Evolutionary conservation across 2,888 invertebrate species (phyloP).

Genomic region (Cyclophora punctaria): DNA sequence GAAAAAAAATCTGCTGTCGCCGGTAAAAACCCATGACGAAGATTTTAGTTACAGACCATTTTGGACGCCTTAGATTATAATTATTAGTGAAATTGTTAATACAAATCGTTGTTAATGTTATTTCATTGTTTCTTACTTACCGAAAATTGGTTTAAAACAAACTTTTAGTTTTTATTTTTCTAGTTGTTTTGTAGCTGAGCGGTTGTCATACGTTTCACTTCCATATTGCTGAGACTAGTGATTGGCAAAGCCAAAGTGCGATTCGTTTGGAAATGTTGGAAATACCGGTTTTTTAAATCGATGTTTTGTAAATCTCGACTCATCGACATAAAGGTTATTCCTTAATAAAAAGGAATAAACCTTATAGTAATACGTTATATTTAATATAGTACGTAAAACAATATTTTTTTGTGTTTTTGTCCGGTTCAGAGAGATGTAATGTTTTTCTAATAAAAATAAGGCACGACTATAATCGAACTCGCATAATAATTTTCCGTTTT

Average conservation of each 20-base stretch:
- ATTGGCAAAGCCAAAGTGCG: slow-evolving; percentile 4
- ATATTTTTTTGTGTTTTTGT: no score
- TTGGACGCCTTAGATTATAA: no score
- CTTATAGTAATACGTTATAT: no score
- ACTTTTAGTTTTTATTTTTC: slow-evolving; percentile 60
- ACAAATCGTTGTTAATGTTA: slow-evolving; percentile 1
- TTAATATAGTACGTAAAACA: no score
- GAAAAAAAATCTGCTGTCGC: slow-evolving; percentile 26
- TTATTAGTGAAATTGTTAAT: no score
- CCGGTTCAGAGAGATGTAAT: no score
- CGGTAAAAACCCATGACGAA: slow-evolving; percentile 37
- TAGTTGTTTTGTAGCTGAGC: slow-evolving; percentile 55
- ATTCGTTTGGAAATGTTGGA: no score
- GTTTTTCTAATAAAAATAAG: no score
- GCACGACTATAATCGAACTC: neutral
- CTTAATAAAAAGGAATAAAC: no score
- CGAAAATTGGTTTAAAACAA: slow-evolving; percentile 45
- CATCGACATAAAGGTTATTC: no score
- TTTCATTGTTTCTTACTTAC: slow-evolving; percentile 44
- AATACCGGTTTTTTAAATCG: no score
- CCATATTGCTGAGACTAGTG: slow-evolving; percentile 66
- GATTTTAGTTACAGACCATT: slow-evolving; percentile 17
- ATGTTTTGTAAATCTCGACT: no score
- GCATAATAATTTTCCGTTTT: neutral
- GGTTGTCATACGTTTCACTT: slow-evolving; percentile 67